phyloP scores from a whole-genome alignment of 1,140 invertebrate species.

The Dryas iulia region DNA sequence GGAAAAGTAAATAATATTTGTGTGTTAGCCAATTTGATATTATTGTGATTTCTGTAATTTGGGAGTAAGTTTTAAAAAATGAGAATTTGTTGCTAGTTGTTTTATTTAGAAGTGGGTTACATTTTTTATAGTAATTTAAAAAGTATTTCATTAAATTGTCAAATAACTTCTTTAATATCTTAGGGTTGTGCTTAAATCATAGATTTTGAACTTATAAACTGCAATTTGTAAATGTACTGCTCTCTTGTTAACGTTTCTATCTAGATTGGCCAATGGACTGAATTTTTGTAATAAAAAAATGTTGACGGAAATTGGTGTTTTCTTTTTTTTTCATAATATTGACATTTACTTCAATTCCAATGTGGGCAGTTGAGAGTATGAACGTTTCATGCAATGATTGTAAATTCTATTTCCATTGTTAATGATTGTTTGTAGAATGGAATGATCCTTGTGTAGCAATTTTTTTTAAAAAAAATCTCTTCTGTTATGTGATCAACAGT shows the following conservation, averaged over 20 bases:
- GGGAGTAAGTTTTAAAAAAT: neutral
- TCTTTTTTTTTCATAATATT: neutral
- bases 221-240: neutral
- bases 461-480: no score
- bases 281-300: conserved; percentile 1
- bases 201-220: neutral
- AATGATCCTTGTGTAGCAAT: no score
- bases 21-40: neutral
- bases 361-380: no score
- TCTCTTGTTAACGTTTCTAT: neutral
- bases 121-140: neutral
- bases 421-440: no score
- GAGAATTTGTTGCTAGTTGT: neutral
- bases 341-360: no score
- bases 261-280: neutral
- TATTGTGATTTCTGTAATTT: neutral
- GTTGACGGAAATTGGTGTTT: neutral
- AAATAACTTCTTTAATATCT: neutral
- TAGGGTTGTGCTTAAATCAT: neutral
- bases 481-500: no score
- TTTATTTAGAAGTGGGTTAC: neutral
- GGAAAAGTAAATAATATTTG: neutral
- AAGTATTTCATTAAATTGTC: no score
- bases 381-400: no score
- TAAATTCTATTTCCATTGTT: no score